These are phyloP conservation scores for Accipiter cooperii DNA, from an alignment of 2,113 vertebrate genomes.

Conservation along the genomic window DNA sequence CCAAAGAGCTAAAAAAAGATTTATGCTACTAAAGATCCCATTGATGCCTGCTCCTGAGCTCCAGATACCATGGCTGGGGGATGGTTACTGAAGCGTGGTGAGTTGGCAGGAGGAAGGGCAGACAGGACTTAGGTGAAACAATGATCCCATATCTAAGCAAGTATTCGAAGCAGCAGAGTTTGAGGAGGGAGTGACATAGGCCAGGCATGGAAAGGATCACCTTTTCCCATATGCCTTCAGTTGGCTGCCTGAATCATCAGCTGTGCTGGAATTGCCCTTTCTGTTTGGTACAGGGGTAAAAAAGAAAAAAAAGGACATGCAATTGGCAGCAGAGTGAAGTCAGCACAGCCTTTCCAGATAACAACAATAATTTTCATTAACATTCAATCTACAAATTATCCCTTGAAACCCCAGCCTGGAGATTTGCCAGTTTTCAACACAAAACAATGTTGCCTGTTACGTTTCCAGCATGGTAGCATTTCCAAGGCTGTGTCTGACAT, in stretches of 20 bases:
- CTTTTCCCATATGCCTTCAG: background rate
- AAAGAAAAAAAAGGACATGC: background rate
- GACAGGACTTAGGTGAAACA: background rate
- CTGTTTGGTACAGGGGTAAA: background rate
- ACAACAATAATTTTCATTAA: constrained; percentile 26
- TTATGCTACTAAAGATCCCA: background rate
- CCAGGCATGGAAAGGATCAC: background rate
- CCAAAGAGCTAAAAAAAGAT: background rate
- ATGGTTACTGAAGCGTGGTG: background rate
- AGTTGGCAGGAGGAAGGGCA: background rate
- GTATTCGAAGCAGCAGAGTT: background rate
- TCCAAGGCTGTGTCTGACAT: background rate
- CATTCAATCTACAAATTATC: constrained; percentile 40
- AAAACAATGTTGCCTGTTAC: background rate
- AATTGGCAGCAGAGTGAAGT: background rate
- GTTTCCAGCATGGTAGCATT: background rate
- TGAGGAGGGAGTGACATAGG: background rate
- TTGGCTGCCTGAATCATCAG: background rate
- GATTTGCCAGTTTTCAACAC: background rate
- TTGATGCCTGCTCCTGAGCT: background rate
- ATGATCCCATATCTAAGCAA: background rate
- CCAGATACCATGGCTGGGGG: no score
- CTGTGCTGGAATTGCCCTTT: background rate
- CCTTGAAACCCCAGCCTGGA: constrained; percentile 23
- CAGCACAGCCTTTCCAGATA: background rate